Evolutionary conservation across 2,888 invertebrate genomes (phyloP), one percentile per base, ranked within the genome.

Genomic region (Malachius bipustulatus): DNA sequence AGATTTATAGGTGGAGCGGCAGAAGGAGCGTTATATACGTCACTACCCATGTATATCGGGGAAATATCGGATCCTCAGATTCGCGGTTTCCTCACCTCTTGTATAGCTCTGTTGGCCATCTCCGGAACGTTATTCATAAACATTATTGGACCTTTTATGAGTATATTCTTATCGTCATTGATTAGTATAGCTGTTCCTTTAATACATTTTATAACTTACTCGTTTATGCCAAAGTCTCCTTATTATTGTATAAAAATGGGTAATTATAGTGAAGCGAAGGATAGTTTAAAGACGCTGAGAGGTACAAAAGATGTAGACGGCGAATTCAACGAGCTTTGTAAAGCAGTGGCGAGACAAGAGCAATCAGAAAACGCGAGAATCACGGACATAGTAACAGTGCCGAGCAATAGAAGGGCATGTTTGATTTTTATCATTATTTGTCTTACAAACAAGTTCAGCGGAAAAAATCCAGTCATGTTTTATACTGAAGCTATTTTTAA

Each of bases 161-260:
- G 69, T 42, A 72, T 74, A 60, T 61, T 59, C 45, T 57, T 59
- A 10, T 63, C 73, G 42, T 72, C 71, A 41, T 58, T 65, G 34
- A 66, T 73, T 54, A 75, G 74, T 51, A 63, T 73, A 45, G 54
- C 68, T 39, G 64, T 76, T 36, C 72, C 77, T 4, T 52, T 74
- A 16, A 50, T 71, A 29, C 71, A 76, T 49, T 60, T 75, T 30
- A 36, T 70, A 10, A 60, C 67, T 6, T 73, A 77, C 54, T 56
- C 70, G 24, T 70, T 70, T 52, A 65, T 79, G 55, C 81, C 80
- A 10, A 81, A 82, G 62, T 69, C 72, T 1, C 75, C 75, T 0
- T 65, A 71, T 34, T 68, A 61, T 43, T 54, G 62, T 39, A 55
- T 67, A 24, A 60, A 63, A 16, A 62, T 57, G 30, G 55, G 57